Evolutionary conservation across 2,113 vertebrate species (phyloP).

Genomic region (Crotalus viridis): DNA sequence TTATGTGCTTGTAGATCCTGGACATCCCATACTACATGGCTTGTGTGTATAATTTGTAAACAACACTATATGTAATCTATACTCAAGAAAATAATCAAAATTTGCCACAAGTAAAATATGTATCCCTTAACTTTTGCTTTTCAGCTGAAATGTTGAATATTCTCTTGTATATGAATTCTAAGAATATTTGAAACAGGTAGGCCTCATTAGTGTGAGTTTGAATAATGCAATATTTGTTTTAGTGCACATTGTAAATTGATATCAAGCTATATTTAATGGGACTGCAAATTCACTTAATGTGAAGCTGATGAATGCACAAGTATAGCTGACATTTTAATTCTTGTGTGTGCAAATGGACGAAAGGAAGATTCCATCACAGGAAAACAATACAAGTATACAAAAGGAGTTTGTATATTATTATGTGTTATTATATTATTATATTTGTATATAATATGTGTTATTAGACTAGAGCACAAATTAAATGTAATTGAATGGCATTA

Average conservation of each 20-base stretch:
- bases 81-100: conserved; percentile 1
- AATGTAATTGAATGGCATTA: neutral
- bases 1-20: neutral
- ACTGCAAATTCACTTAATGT: neutral
- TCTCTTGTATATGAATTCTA: neutral
- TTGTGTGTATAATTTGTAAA: neutral
- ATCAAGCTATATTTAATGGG: neutral
- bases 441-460: too few relatives aligned
- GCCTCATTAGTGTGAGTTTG: neutral
- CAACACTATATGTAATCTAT: neutral
- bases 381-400: neutral
- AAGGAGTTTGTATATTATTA: too few relatives aligned
- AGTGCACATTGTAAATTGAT: neutral
- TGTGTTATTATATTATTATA: too few relatives aligned
- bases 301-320: neutral
- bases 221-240: neutral
- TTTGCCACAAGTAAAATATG: neutral
- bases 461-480: neutral
- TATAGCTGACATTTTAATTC: neutral
- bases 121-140: neutral
- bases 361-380: neutral
- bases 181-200: neutral
- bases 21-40: neutral
- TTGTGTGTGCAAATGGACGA: neutral
- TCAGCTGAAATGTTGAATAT: neutral